Evolutionary conservation across 1,140 invertebrate species (phyloP).

Genomic region (Aphis craccivora): DNA sequence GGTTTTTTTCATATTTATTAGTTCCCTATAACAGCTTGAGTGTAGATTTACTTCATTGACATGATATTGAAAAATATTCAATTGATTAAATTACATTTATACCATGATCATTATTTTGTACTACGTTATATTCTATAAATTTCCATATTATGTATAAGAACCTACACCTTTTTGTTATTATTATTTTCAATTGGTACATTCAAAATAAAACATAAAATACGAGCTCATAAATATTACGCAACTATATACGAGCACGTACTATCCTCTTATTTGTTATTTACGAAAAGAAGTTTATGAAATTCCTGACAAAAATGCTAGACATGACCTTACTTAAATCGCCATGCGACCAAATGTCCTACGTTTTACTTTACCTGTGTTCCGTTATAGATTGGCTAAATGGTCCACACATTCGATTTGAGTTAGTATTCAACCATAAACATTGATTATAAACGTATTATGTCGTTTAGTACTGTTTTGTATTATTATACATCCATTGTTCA

Average conservation of each 20-base stretch:
- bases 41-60: not conserved
- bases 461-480: not conserved
- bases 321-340: not conserved
- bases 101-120: not conserved
- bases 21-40: not conserved
- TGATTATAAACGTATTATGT: not conserved
- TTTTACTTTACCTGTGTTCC: not conserved
- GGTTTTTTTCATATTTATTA: not conserved
- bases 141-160: not conserved
- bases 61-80: not conserved
- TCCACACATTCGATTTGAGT: not conserved
- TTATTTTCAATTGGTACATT: not conserved
- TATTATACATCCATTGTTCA: not conserved
- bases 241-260: not conserved
- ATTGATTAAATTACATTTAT: not conserved
- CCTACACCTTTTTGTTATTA: not conserved
- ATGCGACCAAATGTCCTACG: not conserved
- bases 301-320: not conserved
- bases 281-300: not conserved
- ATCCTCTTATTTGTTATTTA: constrained; percentile 18
- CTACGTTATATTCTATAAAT: not conserved
- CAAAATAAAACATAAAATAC: not conserved
- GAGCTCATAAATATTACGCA: not conserved
- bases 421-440: not conserved
- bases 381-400: not conserved